These are phyloP conservation scores for Paraescarpia echinospica DNA, from an alignment of 1,140 invertebrate genomes.

Conservation along the genomic window DNA sequence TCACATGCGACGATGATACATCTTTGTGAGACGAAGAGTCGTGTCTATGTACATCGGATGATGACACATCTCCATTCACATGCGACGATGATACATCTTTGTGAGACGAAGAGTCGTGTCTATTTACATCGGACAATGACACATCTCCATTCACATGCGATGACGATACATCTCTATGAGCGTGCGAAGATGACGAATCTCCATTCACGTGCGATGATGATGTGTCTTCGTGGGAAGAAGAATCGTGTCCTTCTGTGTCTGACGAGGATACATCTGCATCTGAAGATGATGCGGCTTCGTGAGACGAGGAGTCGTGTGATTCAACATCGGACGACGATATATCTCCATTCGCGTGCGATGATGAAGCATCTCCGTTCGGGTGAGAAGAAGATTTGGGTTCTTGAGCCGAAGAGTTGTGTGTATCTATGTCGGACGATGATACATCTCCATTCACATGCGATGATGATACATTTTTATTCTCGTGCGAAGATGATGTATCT, in stretches of 20 bases:
- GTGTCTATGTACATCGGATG: no score
- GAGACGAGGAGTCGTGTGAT: background rate
- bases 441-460: background rate
- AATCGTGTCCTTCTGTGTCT: background rate
- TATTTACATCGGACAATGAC: no score
- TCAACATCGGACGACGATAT: background rate
- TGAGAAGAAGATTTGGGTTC: no score
- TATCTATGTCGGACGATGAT: background rate
- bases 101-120: no score
- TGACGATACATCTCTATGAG: no score
- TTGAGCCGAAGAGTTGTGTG: background rate
- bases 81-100: no score
- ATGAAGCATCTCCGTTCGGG: background rate
- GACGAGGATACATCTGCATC: background rate
- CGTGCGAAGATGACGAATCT: background rate
- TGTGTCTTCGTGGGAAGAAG: no score
- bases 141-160: no score
- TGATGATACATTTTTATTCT: background rate
- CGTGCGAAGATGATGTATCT: no score
- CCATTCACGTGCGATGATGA: background rate
- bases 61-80: no score
- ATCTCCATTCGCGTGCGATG: background rate
- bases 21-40: no score
- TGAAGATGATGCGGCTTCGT: background rate
- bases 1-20: no score